phyloP scores from a whole-genome alignment of 2,888 invertebrate species.

The Dolichomitus sp. region DNA sequence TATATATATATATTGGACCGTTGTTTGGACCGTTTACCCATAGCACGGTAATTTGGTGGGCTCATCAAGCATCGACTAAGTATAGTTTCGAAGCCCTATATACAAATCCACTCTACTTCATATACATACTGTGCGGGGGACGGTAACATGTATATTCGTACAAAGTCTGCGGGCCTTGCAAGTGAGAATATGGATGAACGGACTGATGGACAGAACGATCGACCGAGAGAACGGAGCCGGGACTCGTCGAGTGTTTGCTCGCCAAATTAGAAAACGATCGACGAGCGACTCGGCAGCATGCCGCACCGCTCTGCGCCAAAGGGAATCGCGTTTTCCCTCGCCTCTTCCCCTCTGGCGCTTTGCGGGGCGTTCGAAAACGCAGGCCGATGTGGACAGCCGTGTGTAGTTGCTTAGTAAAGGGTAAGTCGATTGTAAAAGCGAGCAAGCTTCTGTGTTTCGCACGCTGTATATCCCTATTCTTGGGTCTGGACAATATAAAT shows the following conservation, averaged over 20 bases:
- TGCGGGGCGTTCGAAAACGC: slow-evolving; percentile 48
- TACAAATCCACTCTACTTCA: slow-evolving; percentile 51
- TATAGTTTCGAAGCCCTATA: slow-evolving; percentile 36
- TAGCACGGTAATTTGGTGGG: slow-evolving; percentile 32
- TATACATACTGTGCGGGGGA: slow-evolving; percentile 4
- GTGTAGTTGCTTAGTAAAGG: slow-evolving; percentile 7
- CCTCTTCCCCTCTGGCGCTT: slow-evolving; percentile 53
- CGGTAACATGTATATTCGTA: slow-evolving; percentile 41
- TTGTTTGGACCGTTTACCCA: slow-evolving; percentile 53
- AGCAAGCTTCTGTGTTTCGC: slow-evolving; percentile 59
- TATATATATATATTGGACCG: not conserved
- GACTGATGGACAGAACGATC: slow-evolving; percentile 54
- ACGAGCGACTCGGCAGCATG: slow-evolving; percentile 78
- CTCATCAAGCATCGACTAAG: slow-evolving; percentile 38
- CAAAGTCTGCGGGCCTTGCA: slow-evolving; percentile 44
- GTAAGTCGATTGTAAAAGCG: slow-evolving; percentile 34
- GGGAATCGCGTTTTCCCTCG: slow-evolving; percentile 71
- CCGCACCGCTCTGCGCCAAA: slow-evolving; percentile 71
- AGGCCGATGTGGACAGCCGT: slow-evolving; percentile 9
- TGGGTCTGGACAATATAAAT: not conserved
- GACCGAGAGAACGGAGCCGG: slow-evolving; percentile 49
- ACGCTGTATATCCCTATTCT: slow-evolving; percentile 4
- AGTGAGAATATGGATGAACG: slow-evolving; percentile 53
- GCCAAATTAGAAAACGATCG: slow-evolving; percentile 85
- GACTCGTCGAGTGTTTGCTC: slow-evolving; percentile 81